Evolutionary conservation across 2,888 invertebrate species (phyloP).

Genomic region (Gasteruption jaculator): DNA sequence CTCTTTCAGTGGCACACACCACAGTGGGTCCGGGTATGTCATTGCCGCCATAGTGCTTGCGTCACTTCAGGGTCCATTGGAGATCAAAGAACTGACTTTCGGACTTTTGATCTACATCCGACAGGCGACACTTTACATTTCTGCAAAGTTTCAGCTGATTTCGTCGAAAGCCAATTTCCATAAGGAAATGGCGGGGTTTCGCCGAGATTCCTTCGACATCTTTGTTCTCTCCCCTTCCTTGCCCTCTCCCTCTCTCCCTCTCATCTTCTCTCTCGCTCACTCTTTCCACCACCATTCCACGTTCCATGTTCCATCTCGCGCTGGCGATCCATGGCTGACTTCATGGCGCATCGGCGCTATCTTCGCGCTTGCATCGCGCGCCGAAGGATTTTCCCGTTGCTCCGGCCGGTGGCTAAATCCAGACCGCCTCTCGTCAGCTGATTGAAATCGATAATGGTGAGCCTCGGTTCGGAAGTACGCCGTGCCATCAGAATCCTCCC

Average conservation of each 20-base stretch:
- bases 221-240: conserved; percentile 21
- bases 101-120: no score
- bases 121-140: no score
- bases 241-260: conserved; percentile 5
- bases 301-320: background rate
- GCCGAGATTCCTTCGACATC: no score
- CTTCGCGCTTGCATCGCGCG: conserved; percentile 21
- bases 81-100: no score
- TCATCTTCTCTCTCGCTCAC: conserved; percentile 6
- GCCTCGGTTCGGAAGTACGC: conserved; percentile 55
- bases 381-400: conserved; percentile 32
- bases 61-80: no score
- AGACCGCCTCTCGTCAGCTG: conserved; percentile 62
- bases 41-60: no score
- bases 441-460: conserved; percentile 72
- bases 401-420: conserved; percentile 50
- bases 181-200: no score
- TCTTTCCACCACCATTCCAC: background rate
- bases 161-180: no score
- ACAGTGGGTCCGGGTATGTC: no score
- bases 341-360: conserved; percentile 23
- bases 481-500: conserved; percentile 30
- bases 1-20: no score
- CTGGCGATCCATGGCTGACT: no score
- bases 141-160: no score